Percentiles rank a stretch among this genome's conserved stretches.
These are phyloP conservation scores for Coendou prehensilis DNA, from an alignment of 2,797 vertebrate genomes.

Conservation along the genomic window DNA sequence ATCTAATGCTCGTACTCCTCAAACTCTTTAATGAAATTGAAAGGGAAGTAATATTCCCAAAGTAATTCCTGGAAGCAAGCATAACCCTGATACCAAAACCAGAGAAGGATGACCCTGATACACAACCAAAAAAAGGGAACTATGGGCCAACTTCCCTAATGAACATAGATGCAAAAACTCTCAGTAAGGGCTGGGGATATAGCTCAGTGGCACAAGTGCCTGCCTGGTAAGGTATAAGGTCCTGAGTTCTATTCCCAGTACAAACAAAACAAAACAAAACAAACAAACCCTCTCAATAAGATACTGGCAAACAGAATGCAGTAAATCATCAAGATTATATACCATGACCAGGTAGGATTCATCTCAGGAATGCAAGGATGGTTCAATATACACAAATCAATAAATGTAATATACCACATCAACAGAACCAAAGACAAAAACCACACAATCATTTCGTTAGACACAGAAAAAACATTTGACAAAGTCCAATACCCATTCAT, in stretches of 20 bases:
- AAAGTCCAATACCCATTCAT: not conserved
- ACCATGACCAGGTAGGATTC: not conserved
- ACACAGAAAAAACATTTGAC: not conserved
- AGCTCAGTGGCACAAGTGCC: no score
- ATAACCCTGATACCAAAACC: not conserved
- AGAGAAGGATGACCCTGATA: not conserved
- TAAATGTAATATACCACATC: not conserved
- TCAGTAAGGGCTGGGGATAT: not conserved
- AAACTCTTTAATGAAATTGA: not conserved
- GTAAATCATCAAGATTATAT: not conserved
- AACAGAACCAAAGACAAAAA: not conserved
- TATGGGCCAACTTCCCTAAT: not conserved
- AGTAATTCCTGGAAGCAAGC: not conserved
- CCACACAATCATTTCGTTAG: not conserved
- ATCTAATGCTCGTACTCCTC: not conserved
- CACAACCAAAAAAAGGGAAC: not conserved
- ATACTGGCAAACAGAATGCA: not conserved
- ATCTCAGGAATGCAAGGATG: not conserved
- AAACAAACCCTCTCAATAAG: not conserved
- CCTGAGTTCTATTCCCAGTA: no score
- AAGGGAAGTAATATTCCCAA: not conserved
- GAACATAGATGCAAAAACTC: not conserved
- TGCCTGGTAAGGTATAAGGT: no score
- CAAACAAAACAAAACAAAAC: no score
- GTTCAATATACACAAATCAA: not conserved